Conservation (phyloP, 92 coral and sea anemone species). For the Phenganax stokvisi region DNA sequence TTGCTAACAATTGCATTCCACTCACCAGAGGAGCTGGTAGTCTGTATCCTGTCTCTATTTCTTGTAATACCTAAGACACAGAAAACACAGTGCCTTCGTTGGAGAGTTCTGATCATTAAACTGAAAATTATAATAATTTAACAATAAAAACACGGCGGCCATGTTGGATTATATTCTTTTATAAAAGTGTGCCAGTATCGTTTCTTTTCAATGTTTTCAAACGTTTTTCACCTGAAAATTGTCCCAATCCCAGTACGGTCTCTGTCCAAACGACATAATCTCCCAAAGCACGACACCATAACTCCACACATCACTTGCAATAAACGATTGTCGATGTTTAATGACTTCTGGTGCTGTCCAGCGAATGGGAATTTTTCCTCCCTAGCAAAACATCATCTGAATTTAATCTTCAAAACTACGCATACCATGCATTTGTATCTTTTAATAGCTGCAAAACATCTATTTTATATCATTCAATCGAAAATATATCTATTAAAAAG, state of each 20-base stretch:
- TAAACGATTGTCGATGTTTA: constrained; percentile 43
- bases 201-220: background rate
- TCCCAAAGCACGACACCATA: constrained; percentile 56
- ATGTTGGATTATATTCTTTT: background rate
- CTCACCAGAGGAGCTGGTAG: constrained; percentile 84
- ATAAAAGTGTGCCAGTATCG: background rate
- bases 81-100: background rate
- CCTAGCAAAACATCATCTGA: constrained; percentile 14
- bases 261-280: constrained; percentile 52
- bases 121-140: background rate
- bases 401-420: background rate
- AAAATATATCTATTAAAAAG: background rate
- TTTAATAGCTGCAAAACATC: no score
- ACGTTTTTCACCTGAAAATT: constrained; percentile 38
- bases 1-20: background rate
- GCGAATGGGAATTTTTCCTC: constrained; percentile 54
- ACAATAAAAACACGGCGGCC: no score
- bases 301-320: constrained; percentile 58
- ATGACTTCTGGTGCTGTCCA: constrained; percentile 56
- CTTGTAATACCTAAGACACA: constrained; percentile 65
- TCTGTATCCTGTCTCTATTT: constrained; percentile 75
- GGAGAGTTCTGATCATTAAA: background rate
- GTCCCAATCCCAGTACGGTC: constrained; percentile 55
- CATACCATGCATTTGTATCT: no score
- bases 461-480: background rate